These are phyloP conservation scores for Haliclona indistincta DNA, from an alignment of 37 sponge, comb jelly and placozoan species.

Conservation along the genomic window DNA sequence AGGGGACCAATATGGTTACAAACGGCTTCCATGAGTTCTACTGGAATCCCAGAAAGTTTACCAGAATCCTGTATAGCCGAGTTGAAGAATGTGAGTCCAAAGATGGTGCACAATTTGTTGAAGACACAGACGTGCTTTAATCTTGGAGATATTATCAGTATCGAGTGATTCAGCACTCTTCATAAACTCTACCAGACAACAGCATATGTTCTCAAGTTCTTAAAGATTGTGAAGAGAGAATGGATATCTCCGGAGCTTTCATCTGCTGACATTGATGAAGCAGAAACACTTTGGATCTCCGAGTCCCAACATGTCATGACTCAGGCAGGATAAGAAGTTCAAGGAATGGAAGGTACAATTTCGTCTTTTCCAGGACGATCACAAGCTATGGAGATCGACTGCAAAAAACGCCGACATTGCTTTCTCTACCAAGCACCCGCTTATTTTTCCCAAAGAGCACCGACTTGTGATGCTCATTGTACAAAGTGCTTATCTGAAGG, in stretches of 20 bases:
- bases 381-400: too few relatives aligned
- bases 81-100: not conserved
- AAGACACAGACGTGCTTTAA: not conserved
- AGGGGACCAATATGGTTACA: too few relatives aligned
- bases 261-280: not conserved
- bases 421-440: too few relatives aligned
- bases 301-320: not conserved
- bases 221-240: slow-evolving; percentile 9
- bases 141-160: too few relatives aligned
- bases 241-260: not conserved
- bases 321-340: not conserved
- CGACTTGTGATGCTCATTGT: not conserved
- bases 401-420: too few relatives aligned
- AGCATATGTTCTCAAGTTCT: not conserved
- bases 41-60: too few relatives aligned
- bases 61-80: slow-evolving; percentile 21
- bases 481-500: too few relatives aligned
- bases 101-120: not conserved
- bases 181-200: too few relatives aligned
- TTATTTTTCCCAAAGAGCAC: not conserved
- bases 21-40: too few relatives aligned
- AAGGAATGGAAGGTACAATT: not conserved
- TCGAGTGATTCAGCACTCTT: too few relatives aligned
- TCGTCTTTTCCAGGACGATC: not conserved
- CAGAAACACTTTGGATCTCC: not conserved